Evolutionary conservation across 1,140 invertebrate genomes (phyloP).

Genomic region (Trichonephila clavipes): DNA sequence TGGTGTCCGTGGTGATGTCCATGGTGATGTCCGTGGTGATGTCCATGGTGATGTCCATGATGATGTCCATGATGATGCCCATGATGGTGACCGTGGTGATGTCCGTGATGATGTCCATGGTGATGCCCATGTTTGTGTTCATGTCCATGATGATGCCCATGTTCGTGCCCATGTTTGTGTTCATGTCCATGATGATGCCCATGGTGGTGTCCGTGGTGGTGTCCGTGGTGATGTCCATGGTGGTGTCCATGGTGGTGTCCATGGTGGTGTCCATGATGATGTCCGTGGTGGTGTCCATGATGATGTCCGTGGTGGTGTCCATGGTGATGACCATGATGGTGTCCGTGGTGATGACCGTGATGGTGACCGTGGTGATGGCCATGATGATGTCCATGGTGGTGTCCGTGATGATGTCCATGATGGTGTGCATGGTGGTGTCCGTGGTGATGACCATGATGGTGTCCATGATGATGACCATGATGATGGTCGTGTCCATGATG

Average conservation of each 20-base stretch:
- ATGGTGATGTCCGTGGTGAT: constrained; percentile 44
- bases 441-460: constrained; percentile 9
- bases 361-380: too few species aligned
- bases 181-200: constrained; percentile 42
- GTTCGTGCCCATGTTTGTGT: constrained; percentile 25
- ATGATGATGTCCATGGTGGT: neutral
- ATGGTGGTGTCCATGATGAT: constrained; percentile 17
- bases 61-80: constrained; percentile 32
- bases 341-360: neutral
- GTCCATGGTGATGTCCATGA: constrained; percentile 29
- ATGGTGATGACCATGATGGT: constrained; percentile 51
- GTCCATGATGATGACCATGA: constrained; percentile 28
- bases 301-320: constrained; percentile 51
- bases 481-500: neutral
- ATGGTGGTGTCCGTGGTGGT: too few species aligned
- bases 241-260: neutral
- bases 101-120: neutral
- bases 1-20: constrained; percentile 3
- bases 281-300: constrained; percentile 16
- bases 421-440: too few species aligned
- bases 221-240: too few species aligned
- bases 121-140: constrained; percentile 18
- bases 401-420: neutral
- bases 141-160: constrained; percentile 52
- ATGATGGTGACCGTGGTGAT: neutral